Base-by-base conservation (phyloP, 2,797 vertebrate species). In the Propithecus perrieri region DNA sequence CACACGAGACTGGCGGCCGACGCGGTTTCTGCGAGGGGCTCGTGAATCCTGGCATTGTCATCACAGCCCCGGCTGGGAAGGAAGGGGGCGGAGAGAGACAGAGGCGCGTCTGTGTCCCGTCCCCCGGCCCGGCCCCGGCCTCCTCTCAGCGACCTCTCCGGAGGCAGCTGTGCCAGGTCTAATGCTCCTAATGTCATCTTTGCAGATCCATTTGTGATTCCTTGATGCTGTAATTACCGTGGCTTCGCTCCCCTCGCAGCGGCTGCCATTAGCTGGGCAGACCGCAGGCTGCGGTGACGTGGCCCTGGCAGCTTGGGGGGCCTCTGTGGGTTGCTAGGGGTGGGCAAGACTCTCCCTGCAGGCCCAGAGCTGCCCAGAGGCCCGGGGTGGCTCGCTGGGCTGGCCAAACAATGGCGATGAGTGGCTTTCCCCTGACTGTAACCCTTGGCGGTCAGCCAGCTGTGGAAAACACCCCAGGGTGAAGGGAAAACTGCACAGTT, bases 151-250 rank as follows among this genome's bases (percentile, higher is more conserved):
- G 79, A 94, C 96, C 96, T 97, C 97, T 97, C 57, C 0, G 22
- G 91, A 96, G 93, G 96, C 97, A 89, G 97, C 97, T 67, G 81
- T 96, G 97, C 96, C 96, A 95, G 83, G 92, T 85, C 88, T 94
- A 94, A 93, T 95, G 97, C 96, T 98, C 97, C 97, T 97, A 98
- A 97, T 97, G 97, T 95, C 98, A 97, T 98, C 96, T 96, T 97
- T 94, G 95, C 97, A 90, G 85, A 97, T 96, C 89, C 97, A 97
- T 98, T 98, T 98, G 96, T 5, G 79, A 97, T 97, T 98, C 91
- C 96, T 96, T 96, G 97, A 97, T 96, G 97, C 97, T 0, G 83
- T 97, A 97, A 96, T 96, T 95, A 97, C 96, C 33, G 10, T 14
- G 48, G 96, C 38, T 97, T 85, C 7, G 17, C 94, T 97, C 93